Evolutionary conservation across 2,888 invertebrate species (phyloP).

Genomic region (Apamea monoglypha): DNA sequence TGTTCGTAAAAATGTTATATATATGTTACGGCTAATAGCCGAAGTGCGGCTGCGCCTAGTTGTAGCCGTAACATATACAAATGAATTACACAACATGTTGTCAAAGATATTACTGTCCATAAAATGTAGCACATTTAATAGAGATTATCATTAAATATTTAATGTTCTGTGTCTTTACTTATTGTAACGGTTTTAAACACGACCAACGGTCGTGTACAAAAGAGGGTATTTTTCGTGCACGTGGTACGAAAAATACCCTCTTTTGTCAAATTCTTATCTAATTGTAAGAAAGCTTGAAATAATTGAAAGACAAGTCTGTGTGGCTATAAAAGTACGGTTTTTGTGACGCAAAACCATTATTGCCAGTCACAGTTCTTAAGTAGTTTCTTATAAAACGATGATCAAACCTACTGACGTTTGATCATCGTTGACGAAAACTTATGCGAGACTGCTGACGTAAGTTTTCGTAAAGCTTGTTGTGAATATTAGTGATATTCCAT

Average conservation of each 20-base stretch:
- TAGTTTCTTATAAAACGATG: background rate
- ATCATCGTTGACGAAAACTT: too few species aligned
- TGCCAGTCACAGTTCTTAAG: background rate
- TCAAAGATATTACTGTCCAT: background rate
- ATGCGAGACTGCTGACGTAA: too few species aligned
- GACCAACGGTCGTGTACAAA: background rate
- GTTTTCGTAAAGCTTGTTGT: background rate
- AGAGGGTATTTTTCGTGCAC: too few species aligned
- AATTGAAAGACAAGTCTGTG: background rate
- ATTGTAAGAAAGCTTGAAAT: background rate
- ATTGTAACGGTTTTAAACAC: background rate
- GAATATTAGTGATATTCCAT: background rate
- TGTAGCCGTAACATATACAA: too few species aligned
- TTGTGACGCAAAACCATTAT: background rate
- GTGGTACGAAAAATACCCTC: background rate
- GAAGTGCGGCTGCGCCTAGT: too few species aligned
- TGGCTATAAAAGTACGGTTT: background rate
- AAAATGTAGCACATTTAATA: background rate
- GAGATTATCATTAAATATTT: background rate
- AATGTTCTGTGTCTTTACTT: too few species aligned
- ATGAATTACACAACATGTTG: conserved; percentile 19
- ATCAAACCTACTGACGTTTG: background rate
- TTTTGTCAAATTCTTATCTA: background rate
- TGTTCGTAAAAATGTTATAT: background rate
- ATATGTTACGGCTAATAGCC: too few species aligned